phyloP scores from a whole-genome alignment of 2,797 vertebrate genomes.

The Danio aesculapii region DNA sequence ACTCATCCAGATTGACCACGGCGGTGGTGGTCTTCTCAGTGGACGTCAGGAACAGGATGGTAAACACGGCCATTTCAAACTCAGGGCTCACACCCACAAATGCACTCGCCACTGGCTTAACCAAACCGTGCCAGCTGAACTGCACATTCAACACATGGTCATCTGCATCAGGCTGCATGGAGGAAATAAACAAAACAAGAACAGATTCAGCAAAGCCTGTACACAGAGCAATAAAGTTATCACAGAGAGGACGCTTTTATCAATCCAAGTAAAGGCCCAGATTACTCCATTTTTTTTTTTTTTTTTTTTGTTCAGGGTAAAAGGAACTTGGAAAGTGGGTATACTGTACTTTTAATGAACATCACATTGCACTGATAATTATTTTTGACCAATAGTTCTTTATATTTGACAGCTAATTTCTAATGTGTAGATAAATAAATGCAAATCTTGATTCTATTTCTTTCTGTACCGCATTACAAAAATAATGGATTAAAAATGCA shows the following conservation, averaged over 20 bases:
- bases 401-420: too few species aligned
- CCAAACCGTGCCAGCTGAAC: constrained; percentile 84
- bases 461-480: too few species aligned
- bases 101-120: constrained; percentile 83
- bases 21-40: constrained; percentile 76
- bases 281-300: too few species aligned
- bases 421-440: too few species aligned
- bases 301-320: not conserved
- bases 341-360: too few species aligned
- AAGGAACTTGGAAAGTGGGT: too few species aligned
- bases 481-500: too few species aligned
- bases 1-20: constrained; percentile 80
- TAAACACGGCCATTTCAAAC: constrained; percentile 88
- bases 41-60: constrained; percentile 81
- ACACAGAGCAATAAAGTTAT: not conserved
- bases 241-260: too few species aligned
- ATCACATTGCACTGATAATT: too few species aligned
- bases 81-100: constrained; percentile 87
- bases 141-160: constrained; percentile 87
- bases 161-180: constrained; percentile 80
- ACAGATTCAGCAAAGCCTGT: not conserved
- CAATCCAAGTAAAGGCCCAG: not conserved
- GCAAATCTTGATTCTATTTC: too few species aligned
- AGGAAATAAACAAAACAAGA: constrained; percentile 9
- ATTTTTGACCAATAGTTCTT: too few species aligned